Base-by-base conservation (phyloP, 2,797 vertebrate genomes). In the Poeciliopsis turneri region DNA sequence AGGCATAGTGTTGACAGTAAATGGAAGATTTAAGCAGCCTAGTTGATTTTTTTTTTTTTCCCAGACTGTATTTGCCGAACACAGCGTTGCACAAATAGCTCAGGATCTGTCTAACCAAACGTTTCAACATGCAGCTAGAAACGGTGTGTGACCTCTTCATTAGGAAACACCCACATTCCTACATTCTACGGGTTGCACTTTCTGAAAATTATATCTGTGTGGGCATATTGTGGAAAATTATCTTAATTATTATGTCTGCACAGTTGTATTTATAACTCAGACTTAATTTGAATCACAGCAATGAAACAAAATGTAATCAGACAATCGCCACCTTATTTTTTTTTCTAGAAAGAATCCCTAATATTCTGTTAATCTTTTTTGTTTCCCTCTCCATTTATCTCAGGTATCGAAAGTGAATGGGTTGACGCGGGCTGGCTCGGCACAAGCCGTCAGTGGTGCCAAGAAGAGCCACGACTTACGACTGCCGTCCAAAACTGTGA, bases 401-500 rank as follows among this genome's bases (percentile, higher is more conserved):
- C 85, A 99, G 98, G 96, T 97, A 93, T 96, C 98, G 79, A 99
- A 97, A 96, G 96, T 98, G 94, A 99, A 98, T 0, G 97, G 97
- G 89, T 92, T 98, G 95, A 97, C 97, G 85, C 96, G 97, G 93
- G 95, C 97, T 82, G 96, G 96, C 96, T 96, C 96, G 92, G 95
- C 95, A 90, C 96, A 96, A 92, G 94, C 96, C 93, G 94, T 96
- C 92, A 91, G 96, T 93, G 96, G 96, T 96, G 96, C 97, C 97
- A 99, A 98, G 97, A 99, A 98, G 96, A 96, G 95, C 89, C 97
- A 97, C 93, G 97, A 98, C 95, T 97, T 97, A 95, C 97, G 97
- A 96, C 97, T 97, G 97, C 97, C 97, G 95, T 98, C 98, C 96
- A 99, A 98, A 98, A 98, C 97, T 99, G 98, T 99, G 98, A 99